Conservation (phyloP, 2,797 vertebrate species). For the Pelochelys cantorii region DNA sequence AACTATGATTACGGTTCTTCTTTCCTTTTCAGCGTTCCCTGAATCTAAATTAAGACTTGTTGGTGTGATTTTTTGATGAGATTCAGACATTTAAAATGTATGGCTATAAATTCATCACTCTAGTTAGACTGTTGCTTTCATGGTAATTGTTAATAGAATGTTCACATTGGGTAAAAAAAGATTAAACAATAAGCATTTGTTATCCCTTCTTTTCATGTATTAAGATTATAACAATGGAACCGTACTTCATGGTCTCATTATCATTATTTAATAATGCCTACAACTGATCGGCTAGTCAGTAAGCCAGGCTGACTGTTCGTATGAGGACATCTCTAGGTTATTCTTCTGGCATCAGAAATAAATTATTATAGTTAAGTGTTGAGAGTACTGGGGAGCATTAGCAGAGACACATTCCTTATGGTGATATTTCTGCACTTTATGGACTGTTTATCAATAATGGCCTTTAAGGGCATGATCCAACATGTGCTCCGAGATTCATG, state of each 20-base stretch:
- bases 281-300: background rate
- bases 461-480: rapidly evolving
- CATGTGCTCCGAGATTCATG: background rate
- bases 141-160: background rate
- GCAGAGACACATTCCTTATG: rapidly evolving
- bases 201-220: background rate
- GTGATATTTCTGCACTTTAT: background rate
- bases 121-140: background rate
- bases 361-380: background rate
- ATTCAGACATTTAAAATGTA: conserved; percentile 55
- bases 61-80: conserved; percentile 49
- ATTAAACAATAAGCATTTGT: conserved; percentile 41
- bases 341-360: background rate
- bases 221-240: background rate
- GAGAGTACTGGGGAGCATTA: background rate
- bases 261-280: background rate
- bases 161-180: conserved; percentile 32
- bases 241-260: background rate
- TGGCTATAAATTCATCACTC: conserved; percentile 10
- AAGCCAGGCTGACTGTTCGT: background rate
- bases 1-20: conserved; percentile 66
- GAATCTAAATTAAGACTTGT: conserved; percentile 73
- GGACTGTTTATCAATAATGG: rapidly evolving
- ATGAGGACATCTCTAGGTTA: background rate
- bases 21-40: conserved; percentile 23